Evolutionary conservation across 2,113 vertebrate genomes (phyloP).

Genomic region (Myxocyprinus asiaticus): DNA sequence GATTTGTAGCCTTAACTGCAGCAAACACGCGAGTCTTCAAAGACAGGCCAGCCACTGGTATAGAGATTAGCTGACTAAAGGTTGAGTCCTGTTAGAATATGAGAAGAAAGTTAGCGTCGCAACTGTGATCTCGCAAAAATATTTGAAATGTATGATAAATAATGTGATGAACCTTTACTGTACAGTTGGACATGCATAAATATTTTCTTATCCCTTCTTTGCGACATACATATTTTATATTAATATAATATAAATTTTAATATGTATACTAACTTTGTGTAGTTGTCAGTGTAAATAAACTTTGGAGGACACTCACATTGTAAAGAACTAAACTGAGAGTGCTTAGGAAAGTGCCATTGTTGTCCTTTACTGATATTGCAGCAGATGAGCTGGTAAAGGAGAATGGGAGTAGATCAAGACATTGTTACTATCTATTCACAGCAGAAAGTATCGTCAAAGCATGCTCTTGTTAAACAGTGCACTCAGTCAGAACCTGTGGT

Average conservation of each 20-base stretch:
- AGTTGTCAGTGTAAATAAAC: background rate
- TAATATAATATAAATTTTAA: too few relatives aligned
- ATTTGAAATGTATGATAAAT: background rate
- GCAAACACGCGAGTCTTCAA: slow-evolving; percentile 98
- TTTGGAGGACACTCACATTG: slow-evolving; percentile 82
- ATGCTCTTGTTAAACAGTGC: too few relatives aligned
- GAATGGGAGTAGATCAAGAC: background rate
- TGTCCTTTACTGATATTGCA: slow-evolving; percentile 92
- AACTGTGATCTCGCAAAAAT: too few relatives aligned
- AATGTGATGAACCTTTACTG: too few relatives aligned
- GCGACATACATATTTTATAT: too few relatives aligned
- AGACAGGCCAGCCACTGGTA: slow-evolving; percentile 87
- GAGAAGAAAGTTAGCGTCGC: background rate
- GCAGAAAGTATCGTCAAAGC: background rate
- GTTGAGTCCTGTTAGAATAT: slow-evolving; percentile 84
- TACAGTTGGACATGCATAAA: too few relatives aligned
- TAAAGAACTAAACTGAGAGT: slow-evolving; percentile 94
- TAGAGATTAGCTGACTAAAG: slow-evolving; percentile 87
- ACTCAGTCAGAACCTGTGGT: too few relatives aligned
- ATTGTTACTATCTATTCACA: background rate
- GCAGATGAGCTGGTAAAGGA: slow-evolving; percentile 85
- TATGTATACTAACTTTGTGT: too few relatives aligned
- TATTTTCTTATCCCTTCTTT: too few relatives aligned
- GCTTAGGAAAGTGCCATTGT: slow-evolving; percentile 96
- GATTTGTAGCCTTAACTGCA: slow-evolving; percentile 91